These are phyloP conservation scores for Accipiter virgatus DNA, from an alignment of 2,113 vertebrate species.

Conservation along the genomic window DNA sequence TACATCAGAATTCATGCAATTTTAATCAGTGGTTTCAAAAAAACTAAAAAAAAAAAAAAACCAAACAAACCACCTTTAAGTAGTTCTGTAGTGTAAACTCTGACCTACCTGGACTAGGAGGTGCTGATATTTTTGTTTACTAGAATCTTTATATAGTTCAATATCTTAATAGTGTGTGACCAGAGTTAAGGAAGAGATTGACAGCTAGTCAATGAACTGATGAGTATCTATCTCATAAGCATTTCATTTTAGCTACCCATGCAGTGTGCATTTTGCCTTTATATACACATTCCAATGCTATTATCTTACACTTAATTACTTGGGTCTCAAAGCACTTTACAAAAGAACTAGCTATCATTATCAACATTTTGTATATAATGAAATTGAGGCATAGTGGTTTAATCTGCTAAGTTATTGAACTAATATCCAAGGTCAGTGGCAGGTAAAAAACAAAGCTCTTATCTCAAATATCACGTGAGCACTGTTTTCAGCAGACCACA, in stretches of 20 bases:
- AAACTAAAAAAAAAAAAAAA: background rate
- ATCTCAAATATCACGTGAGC: background rate
- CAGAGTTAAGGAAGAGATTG: background rate
- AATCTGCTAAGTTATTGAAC: background rate
- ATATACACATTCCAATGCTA: background rate
- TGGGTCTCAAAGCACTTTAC: background rate
- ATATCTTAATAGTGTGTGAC: slow-evolving; percentile 25
- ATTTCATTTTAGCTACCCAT: slow-evolving; percentile 22
- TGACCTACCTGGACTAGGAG: background rate
- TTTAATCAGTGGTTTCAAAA: background rate
- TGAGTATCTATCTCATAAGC: slow-evolving; percentile 33
- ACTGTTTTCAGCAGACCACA: background rate
- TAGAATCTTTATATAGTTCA: slow-evolving; percentile 15
- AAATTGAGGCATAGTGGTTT: background rate
- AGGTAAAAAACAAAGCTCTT: background rate
- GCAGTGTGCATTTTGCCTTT: background rate
- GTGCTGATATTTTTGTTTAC: background rate
- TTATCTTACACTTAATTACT: slow-evolving; percentile 46
- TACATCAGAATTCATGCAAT: background rate
- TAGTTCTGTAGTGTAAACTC: background rate
- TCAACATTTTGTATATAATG: background rate
- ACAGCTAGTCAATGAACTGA: slow-evolving; percentile 48
- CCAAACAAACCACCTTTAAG: background rate
- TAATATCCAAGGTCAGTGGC: slow-evolving; percentile 15
- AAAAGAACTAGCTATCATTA: slow-evolving; percentile 6